Evolutionary conservation across 2,113 vertebrate species (phyloP), one percentile per base, ranked within the genome.

Genomic region (Oncorhynchus tshawytscha): DNA sequence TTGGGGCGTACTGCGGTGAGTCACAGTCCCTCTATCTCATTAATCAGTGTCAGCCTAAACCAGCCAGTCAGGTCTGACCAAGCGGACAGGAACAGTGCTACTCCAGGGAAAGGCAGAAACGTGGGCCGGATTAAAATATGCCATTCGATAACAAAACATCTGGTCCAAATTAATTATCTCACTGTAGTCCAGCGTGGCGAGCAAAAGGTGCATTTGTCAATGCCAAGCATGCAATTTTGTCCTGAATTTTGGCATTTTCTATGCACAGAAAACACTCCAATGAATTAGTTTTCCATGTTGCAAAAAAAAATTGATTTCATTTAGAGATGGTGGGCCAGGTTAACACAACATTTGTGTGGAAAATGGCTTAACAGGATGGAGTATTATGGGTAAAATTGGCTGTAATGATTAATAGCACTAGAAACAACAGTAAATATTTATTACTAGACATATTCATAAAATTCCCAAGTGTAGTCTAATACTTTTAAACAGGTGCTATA

Each of bases 81-180:
- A 71, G 59, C 75, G 78, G 70, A 84, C 67, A 78, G 72, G 75
- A 62, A 29, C 54, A 4, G 15, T 54, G 45, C 62, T 76, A 34
- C 64, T 51, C 70, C 25, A 11, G 60, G 70, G 64, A 69, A 72
- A 62, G n/a, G 60, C n/a, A 27, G 25, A 18, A 77, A 84, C 65
- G 51, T 80, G 62, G 62, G 31, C 77, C 72, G 82, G 74, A 87
- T 86, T 83, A 79, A 81, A 84, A 81, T 85, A 80, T 76, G 72
- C 25, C 22, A 22, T 70, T 66, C 62, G 78, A 75, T 71, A 78
- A 76, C 62, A 49, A 65, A 81, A 76, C 81, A 82, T 79, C 78
- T 83, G 86, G 66, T 82, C 59, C 25, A 82, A 75, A 27, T 84
- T 77, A 75, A 76, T 85, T 80, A 85, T 82, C 45, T 67, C 9